These are phyloP conservation scores for Xiphydria camelus DNA, from an alignment of 2,888 invertebrate genomes.

Conservation along the genomic window DNA sequence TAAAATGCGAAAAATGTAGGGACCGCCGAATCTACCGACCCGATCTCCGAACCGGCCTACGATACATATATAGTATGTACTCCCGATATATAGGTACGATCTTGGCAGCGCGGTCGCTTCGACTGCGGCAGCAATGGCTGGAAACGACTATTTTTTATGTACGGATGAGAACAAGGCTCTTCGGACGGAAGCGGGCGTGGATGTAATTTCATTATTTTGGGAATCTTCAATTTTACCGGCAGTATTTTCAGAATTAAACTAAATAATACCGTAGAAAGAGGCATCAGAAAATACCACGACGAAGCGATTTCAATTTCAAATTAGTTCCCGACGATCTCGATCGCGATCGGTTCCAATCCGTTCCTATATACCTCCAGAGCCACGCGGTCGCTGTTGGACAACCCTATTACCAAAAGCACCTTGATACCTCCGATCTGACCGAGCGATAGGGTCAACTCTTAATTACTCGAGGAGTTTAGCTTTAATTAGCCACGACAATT, in stretches of 20 bases:
- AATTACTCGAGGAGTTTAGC: slow-evolving; percentile 43
- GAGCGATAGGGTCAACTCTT: slow-evolving; percentile 37
- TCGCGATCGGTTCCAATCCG: neutral
- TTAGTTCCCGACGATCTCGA: neutral
- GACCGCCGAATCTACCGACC: slow-evolving; percentile 36
- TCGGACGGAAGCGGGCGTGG: too few relatives aligned
- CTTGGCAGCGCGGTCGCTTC: neutral
- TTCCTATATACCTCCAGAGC: neutral
- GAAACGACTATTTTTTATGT: neutral
- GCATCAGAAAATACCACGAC: too few relatives aligned
- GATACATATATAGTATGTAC: too few relatives aligned
- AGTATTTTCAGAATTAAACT: neutral
- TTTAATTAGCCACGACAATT: slow-evolving; percentile 48
- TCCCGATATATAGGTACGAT: too few relatives aligned
- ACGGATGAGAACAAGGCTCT: neutral
- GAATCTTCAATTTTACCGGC: neutral
- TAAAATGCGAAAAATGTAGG: slow-evolving; percentile 47
- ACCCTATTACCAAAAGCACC: slow-evolving; percentile 42
- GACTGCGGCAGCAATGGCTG: neutral
- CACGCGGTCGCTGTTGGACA: slow-evolving; percentile 23
- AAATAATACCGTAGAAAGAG: neutral
- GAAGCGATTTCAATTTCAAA: too few relatives aligned
- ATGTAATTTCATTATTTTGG: too few relatives aligned
- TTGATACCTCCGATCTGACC: slow-evolving; percentile 36
- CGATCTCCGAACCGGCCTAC: slow-evolving; percentile 34